Evolutionary conservation across 92 coral and sea anemone species (phyloP), one percentile per base, ranked within the genome.

Genomic region (Phenganax subtilis): DNA sequence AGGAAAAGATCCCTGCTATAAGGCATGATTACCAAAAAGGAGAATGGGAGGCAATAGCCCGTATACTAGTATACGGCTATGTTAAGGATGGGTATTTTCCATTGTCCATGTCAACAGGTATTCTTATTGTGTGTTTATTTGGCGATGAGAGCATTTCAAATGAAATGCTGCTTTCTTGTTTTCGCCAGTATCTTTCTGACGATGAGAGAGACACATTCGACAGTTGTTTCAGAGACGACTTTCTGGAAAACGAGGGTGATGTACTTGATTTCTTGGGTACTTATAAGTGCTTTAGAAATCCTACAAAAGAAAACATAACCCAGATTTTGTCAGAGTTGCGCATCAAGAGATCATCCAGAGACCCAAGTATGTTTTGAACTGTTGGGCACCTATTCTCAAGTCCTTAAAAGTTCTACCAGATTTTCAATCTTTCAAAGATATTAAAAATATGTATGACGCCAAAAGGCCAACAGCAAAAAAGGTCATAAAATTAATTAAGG

Each of bases 381-480:
- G 52, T 8, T 69, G 51, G 74, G 74, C 74, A 37, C 47, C 47
- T 12, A 59, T 59, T 59, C 65, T 59, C 25, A 59, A 59, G 25
- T 59, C 25, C 25, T 59, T 59, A 20, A 59, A 59, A 20, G 65
- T 59, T 59, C 25, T 59, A 14, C 65, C 65, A 59, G 65, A 59
- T 59, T 59, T 59, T 20, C 65, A 59, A 0, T 59, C 65, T 59
- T 0, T 59, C 65, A 59, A 59, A 59, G 65, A 59, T 59, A 12
- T 59, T 12, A 0, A 73, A 57, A 75, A 75, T 51, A 28, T 75
- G 70, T 75, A 54, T 75, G 64, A 75, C 17, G 9, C 17, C 15
- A 75, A 75, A 62, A 75, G 15, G 81, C 81, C 71, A 6, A 75
- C 81, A 14, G 81, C 81, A 9, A 78, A 78, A 78, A 78, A 28